Conservation (phyloP, 2,797 vertebrate species). For the Mareca strepera region DNA sequence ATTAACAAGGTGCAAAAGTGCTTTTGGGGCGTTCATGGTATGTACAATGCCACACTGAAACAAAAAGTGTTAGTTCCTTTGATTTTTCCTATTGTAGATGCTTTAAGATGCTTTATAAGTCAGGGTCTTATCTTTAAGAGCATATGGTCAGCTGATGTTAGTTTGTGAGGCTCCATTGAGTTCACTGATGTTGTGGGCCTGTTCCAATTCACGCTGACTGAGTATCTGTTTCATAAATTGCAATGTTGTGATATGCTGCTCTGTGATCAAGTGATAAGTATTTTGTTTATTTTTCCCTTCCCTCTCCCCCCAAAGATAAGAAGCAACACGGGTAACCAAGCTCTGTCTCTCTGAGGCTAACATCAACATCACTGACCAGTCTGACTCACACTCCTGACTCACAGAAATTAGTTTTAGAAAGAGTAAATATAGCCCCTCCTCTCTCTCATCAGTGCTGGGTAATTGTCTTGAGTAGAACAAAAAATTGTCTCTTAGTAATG, state of each 20-base stretch:
- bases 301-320: background rate
- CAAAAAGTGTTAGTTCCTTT: background rate
- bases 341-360: background rate
- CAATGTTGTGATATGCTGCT: background rate
- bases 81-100: background rate
- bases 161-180: background rate
- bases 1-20: background rate
- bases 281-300: background rate
- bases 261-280: background rate
- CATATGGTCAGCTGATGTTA: background rate
- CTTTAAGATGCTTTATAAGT: background rate
- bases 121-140: background rate
- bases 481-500: background rate
- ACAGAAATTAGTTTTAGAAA: background rate
- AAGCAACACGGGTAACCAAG: background rate
- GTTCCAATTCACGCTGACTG: background rate
- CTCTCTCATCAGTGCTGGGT: background rate
- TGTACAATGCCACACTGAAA: background rate
- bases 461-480: background rate
- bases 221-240: background rate
- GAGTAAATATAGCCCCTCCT: background rate
- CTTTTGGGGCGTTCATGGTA: background rate
- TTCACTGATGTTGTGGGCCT: background rate
- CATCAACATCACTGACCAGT: background rate
- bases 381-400: slow-evolving; percentile 23